Percentiles rank a stretch among this genome's conserved stretches.
Evolutionary conservation across 2,888 invertebrate species (phyloP).

Genomic region (Drosophila prolongata): DNA sequence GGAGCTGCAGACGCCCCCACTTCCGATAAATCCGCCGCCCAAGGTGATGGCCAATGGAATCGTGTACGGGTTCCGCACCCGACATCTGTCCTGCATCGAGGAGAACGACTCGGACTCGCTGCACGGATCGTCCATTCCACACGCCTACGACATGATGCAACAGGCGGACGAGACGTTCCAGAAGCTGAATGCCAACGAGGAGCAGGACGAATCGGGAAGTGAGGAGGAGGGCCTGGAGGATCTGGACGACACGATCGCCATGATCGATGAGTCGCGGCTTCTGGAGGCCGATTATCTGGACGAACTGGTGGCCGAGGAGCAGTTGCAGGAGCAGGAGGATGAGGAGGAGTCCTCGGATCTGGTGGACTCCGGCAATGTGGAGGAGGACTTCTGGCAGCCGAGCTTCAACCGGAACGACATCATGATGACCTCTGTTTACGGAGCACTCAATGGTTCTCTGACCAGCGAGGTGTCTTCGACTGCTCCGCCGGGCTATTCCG

Average conservation of each 20-base stretch:
- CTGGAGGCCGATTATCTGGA: constrained; percentile 82
- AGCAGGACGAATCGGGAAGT: constrained; percentile 25
- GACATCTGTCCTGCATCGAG: constrained; percentile 84
- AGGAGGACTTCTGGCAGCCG: constrained; percentile 73
- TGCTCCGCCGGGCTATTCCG: constrained; percentile 37
- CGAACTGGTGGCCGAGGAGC: constrained; percentile 72
- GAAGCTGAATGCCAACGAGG: constrained; percentile 64
- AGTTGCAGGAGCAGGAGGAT: constrained; percentile 22
- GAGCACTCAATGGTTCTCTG: constrained; percentile 81
- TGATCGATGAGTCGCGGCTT: constrained; percentile 83
- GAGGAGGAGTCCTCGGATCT: constrained; percentile 39
- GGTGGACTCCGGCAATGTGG: constrained; percentile 64
- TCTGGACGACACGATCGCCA: constrained; percentile 76
- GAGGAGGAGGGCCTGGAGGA: constrained; percentile 34
- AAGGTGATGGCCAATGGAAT: constrained; percentile 58
- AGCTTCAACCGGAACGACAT: constrained; percentile 78
- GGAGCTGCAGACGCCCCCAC: constrained; percentile 59
- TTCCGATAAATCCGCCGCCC: constrained; percentile 56
- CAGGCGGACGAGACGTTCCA: constrained; percentile 82
- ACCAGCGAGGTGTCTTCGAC: constrained; percentile 63
- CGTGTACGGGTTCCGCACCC: constrained; percentile 82
- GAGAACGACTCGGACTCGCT: constrained; percentile 84
- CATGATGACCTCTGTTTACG: constrained; percentile 84
- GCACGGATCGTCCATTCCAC: constrained; percentile 82
- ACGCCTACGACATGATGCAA: constrained; percentile 82